phyloP scores from a whole-genome alignment of 2,113 vertebrate species.

The Callionymus lyra region DNA sequence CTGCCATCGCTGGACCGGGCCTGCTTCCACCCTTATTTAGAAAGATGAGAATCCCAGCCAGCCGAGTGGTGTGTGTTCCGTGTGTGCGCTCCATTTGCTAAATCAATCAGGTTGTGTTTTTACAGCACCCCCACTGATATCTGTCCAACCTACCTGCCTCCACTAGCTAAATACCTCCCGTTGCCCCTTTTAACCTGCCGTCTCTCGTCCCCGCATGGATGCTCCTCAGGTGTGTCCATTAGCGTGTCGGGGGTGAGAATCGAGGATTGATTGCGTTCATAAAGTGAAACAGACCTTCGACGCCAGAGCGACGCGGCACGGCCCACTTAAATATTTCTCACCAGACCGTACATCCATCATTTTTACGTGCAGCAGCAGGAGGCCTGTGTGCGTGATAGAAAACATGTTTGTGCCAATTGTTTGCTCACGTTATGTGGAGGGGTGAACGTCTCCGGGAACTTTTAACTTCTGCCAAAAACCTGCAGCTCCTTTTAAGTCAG shows the following conservation, averaged over 20 bases:
- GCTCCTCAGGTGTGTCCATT: conserved; percentile 47
- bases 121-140: conserved; percentile 38
- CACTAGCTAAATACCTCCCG: conserved; percentile 45
- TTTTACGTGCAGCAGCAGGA: conserved; percentile 53
- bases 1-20: background rate
- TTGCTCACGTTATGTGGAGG: conserved; percentile 35
- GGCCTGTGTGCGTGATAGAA: conserved; percentile 23
- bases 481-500: conserved; percentile 32
- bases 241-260: conserved; percentile 17
- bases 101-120: conserved; percentile 73
- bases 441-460: conserved; percentile 44
- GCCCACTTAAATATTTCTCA: conserved; percentile 49
- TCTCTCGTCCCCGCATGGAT: conserved; percentile 25
- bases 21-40: conserved; percentile 3
- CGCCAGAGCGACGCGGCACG: conserved; percentile 56
- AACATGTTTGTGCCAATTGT: conserved; percentile 43
- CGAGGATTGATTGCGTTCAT: conserved; percentile 68
- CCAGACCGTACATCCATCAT: conserved; percentile 64
- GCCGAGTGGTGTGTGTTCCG: conserved; percentile 28
- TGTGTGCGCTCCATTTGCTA: conserved; percentile 65
- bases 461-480: conserved; percentile 51
- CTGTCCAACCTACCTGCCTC: conserved; percentile 28
- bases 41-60: conserved; percentile 60
- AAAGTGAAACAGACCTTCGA: conserved; percentile 58
- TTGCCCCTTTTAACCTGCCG: conserved; percentile 46